Evolutionary conservation across 2,888 invertebrate genomes (phyloP), one percentile per base, ranked within the genome.

Genomic region (Latheticus oryzae): DNA sequence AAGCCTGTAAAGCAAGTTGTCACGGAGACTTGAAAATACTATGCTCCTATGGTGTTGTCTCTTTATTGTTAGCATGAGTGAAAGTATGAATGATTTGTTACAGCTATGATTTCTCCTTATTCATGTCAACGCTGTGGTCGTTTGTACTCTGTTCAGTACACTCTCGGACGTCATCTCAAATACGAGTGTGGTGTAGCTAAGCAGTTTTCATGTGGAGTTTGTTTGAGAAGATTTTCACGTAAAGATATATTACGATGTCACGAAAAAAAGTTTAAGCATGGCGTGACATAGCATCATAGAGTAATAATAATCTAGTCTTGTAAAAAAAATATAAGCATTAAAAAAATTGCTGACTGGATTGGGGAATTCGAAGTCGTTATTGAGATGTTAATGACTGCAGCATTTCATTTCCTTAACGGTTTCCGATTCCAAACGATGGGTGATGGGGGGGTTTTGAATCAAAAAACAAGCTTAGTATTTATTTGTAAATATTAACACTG

Each of bases 101-200:
- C 76, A 77, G 76, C 69, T n/a, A 8, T 38, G 61, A 63, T 64
- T 48, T 63, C 65, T 30, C 74, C 74, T 43, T 73, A 64, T 70
- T 67, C 76, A 75, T 86, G 86, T 72, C 82, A 81, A 5, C 80
- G 81, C 12, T 87, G 86, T 71, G 81, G 82, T 55, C 83, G 85
- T 65, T 78, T 77, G 53, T 86, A 86, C 70, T 80, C 83, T 19
- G 83, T 84, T 73, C 79, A 82, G 63, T 81, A 83, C 68, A 85
- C 84, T 65, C 78, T 85, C 62, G 81, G 81, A 60, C 79, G 84
- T 5, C 85, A 86, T 66, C 71, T 84, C 60, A 80, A 81, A 53
- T 81, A 82, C 66, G 85, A 86, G 67, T 86, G 86, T 66, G 85
- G 85, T 60, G 82, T 83, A 51, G 80, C 79, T 64, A 80, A 79